These are phyloP conservation scores for Porites australiensis DNA, from an alignment of 64 coral and sea anemone genomes.

Conservation along the genomic window DNA sequence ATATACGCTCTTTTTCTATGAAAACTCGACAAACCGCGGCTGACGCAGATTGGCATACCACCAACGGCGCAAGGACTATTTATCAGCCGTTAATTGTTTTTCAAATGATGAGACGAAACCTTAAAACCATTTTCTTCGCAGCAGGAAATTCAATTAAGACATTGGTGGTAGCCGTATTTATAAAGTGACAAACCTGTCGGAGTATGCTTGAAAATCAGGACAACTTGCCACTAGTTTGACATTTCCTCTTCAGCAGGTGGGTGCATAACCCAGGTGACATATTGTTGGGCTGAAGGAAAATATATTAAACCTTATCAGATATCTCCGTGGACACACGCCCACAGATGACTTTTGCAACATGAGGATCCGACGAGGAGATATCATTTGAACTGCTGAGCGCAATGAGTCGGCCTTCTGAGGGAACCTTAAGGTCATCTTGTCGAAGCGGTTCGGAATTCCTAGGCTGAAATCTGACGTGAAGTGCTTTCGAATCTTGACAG, in stretches of 20 bases:
- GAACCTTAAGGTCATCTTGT: too few relatives aligned
- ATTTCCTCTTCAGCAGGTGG: background rate
- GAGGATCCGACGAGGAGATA: background rate
- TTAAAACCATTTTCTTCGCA: background rate
- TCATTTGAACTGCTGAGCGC: background rate
- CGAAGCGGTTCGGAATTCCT: too few relatives aligned
- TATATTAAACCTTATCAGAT: background rate
- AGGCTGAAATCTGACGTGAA: background rate
- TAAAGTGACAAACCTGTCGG: background rate
- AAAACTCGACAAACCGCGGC: background rate
- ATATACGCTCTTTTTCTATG: background rate
- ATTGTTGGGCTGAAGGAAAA: constrained; percentile 6
- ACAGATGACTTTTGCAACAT: background rate
- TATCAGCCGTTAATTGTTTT: background rate
- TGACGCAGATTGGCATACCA: background rate
- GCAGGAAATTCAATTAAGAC: background rate
- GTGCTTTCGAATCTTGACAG: background rate
- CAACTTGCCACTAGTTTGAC: background rate
- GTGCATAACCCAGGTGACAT: background rate
- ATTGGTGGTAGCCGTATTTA: background rate
- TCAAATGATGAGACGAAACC: constrained; percentile 17
- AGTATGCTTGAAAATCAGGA: constrained; percentile 2
- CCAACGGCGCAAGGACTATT: too few relatives aligned
- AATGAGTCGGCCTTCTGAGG: too few relatives aligned
- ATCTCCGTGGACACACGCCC: background rate